Percentiles rank a stretch among this genome's conserved stretches.
Evolutionary conservation across 2,113 vertebrate species (phyloP).

Genomic region (Solea solea): DNA sequence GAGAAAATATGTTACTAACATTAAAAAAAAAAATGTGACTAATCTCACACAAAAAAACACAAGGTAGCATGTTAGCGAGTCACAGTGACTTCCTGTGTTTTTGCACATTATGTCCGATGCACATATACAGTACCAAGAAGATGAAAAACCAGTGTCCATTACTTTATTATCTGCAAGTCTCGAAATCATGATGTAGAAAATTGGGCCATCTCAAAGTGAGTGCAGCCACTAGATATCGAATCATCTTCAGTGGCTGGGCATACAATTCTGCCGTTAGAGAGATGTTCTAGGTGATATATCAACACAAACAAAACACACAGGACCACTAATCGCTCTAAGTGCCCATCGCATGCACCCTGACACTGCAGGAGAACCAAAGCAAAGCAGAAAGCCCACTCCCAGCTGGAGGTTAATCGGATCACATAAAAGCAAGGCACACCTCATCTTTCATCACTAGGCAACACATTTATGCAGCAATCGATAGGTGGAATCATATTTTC

Average conservation of each 20-base stretch:
- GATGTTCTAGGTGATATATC: slow-evolving; percentile 50
- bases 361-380: slow-evolving; percentile 52
- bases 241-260: slow-evolving; percentile 29
- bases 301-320: slow-evolving; percentile 66
- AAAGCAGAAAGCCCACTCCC: slow-evolving; percentile 44
- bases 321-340: slow-evolving; percentile 72
- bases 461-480: slow-evolving; percentile 75
- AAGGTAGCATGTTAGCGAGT: no score
- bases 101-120: not conserved
- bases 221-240: slow-evolving; percentile 26
- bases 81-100: no score
- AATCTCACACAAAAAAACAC: no score
- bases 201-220: slow-evolving; percentile 35
- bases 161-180: slow-evolving; percentile 7
- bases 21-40: no score
- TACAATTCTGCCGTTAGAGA: slow-evolving; percentile 57
- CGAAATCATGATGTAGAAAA: slow-evolving; percentile 10
- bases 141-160: no score
- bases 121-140: not conserved
- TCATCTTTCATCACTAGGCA: slow-evolving; percentile 77
- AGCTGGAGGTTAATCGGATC: slow-evolving; percentile 74
- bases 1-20: no score
- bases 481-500: slow-evolving; percentile 76
- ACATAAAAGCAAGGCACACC: slow-evolving; percentile 74
- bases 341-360: slow-evolving; percentile 62